A percentile compares a stretch with the other conserved stretches of the same genome.
phyloP scores from a whole-genome alignment of 2,797 vertebrate genomes.

The Lerista edwardsae region DNA sequence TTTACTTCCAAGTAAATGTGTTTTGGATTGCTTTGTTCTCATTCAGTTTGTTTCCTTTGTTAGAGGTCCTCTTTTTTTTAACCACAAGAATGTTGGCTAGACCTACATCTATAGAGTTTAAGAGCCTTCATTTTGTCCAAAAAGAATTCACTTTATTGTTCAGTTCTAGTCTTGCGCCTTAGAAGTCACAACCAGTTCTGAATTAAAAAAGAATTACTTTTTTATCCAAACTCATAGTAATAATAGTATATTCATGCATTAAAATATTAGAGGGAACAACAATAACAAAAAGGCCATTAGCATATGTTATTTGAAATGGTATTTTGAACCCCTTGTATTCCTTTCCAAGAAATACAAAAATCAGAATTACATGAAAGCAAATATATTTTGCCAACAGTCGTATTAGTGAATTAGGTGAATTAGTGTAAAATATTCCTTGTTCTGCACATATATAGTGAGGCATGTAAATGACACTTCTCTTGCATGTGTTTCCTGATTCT shows the following conservation, averaged over 20 bases:
- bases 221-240: neutral
- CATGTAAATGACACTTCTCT: neutral
- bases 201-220: neutral
- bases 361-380: too few relatives aligned
- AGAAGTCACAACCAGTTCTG: neutral
- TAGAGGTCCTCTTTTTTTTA: neutral
- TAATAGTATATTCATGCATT: neutral
- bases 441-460: neutral
- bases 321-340: too few relatives aligned
- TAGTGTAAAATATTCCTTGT: neutral
- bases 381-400: too few relatives aligned
- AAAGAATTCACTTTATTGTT: neutral
- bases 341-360: too few relatives aligned
- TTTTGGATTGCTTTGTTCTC: slow-evolving; percentile 17
- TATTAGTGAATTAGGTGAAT: neutral
- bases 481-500: neutral
- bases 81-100: neutral
- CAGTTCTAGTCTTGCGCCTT: slow-evolving; percentile 16
- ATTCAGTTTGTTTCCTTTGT: neutral
- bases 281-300: too few relatives aligned
- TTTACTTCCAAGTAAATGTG: neutral
- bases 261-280: too few relatives aligned
- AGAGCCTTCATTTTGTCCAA: neutral
- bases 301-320: too few relatives aligned
- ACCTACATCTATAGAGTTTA: neutral